These are phyloP conservation scores for Coccyzus lansbergi DNA, from an alignment of 2,797 vertebrate genomes.

Conservation along the genomic window DNA sequence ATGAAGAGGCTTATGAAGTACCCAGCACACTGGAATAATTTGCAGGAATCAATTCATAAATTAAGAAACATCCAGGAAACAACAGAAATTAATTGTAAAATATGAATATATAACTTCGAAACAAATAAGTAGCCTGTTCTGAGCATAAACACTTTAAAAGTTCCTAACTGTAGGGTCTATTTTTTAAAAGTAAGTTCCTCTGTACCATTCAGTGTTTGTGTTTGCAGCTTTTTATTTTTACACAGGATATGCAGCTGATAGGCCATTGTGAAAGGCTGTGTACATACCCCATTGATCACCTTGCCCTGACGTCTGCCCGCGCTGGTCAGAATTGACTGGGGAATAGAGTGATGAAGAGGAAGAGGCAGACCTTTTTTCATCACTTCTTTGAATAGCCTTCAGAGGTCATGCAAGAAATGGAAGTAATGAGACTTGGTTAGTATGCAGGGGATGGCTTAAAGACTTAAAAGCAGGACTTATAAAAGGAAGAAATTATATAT, in stretches of 20 bases:
- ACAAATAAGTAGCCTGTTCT: not conserved
- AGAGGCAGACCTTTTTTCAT: not conserved
- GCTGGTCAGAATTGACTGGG: not conserved
- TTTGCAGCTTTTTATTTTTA: not conserved
- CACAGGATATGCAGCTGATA: not conserved
- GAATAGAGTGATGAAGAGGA: not conserved
- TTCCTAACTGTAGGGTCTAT: not conserved
- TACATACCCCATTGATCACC: rapidly evolving
- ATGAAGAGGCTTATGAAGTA: not conserved
- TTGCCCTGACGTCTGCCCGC: not conserved
- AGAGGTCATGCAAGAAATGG: not conserved
- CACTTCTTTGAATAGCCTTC: not conserved
- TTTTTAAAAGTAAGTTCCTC: not conserved
- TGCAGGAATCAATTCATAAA: not conserved
- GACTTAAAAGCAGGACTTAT: not conserved
- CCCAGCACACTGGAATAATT: not conserved
- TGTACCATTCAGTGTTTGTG: not conserved
- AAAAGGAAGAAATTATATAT: not conserved
- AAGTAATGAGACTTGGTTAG: not conserved
- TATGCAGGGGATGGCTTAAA: not conserved
- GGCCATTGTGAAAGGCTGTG: not conserved
- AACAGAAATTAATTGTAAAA: not conserved
- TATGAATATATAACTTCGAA: not conserved
- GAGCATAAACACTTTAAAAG: not conserved
- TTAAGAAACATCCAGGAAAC: not conserved